Evolutionary conservation across 2,888 invertebrate genomes (phyloP), one percentile per base, ranked within the genome.

Genomic region (Nephrotoma appendiculata): DNA sequence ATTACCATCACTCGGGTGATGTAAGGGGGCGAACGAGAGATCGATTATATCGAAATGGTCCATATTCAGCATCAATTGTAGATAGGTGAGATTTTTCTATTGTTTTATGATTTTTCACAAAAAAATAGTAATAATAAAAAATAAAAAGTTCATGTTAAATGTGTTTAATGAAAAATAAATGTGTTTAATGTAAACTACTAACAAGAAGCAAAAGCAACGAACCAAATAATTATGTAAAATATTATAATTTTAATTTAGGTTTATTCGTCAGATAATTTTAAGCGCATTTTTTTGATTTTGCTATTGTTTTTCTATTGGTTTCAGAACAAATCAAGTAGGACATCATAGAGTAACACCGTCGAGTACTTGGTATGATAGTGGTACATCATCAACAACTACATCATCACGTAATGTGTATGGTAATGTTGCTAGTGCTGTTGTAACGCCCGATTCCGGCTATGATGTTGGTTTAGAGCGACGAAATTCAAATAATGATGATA

Each of bases 31-130:
- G 92, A 88, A 89, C 91, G 87, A 89, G 92, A 89, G 92, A 92
- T 89, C 90, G 92, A 88, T 89, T 91, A 88, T 92, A 91, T 89
- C 90, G 92, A 89, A 92, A 91, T 90, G 92, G 91, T 88, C 91
- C 92, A 86, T 91, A 91, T 89, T 89, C 91, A 88, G 90, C 91
- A 90, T 90, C 91, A 90, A 90, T 90, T 52, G 86, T 86, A 89
- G 90, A 91, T 89, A 89, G 91, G 91, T 90, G 89, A 89, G 88
- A 88, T 88, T 42, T 48, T 84, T 42, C 84, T 84, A 41, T 84
- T 84, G 43, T 43, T 84, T 42, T 43, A 84, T 43, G 43, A 84
- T 71, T 71, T 71, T 71, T 71, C 31, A 71, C 19, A 44, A 44
- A 71, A 71, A 31, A 31, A 31, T 2, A 31, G 3, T 31, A 31